phyloP scores from a whole-genome alignment of 2,888 invertebrate species.

The Pyrrhia umbra region DNA sequence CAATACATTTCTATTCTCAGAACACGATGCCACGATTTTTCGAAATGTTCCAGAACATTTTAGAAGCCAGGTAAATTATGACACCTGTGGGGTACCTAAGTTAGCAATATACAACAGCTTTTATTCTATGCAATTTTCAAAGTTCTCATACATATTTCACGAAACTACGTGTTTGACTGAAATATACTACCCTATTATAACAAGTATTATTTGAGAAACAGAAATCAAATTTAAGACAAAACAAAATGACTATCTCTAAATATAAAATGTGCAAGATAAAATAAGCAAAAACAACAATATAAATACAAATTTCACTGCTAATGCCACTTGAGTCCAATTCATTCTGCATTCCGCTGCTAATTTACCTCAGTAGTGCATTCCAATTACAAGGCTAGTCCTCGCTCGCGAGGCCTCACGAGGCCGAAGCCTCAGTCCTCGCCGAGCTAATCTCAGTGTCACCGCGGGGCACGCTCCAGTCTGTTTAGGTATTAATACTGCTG shows the following conservation, averaged over 20 bases:
- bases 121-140: constrained; percentile 34
- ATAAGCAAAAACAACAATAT: not conserved
- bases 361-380: constrained; percentile 39
- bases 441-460: constrained; percentile 72
- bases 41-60: constrained; percentile 20
- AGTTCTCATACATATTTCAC: constrained; percentile 26
- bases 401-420: constrained; percentile 38
- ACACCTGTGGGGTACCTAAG: constrained; percentile 22
- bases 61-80: constrained; percentile 28
- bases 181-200: constrained; percentile 4
- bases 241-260: not conserved
- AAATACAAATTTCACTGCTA: constrained; percentile 1
- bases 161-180: constrained; percentile 2
- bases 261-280: not conserved
- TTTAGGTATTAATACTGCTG: constrained; percentile 68
- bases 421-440: constrained; percentile 31
- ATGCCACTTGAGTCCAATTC: constrained; percentile 27
- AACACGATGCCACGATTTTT: constrained; percentile 7
- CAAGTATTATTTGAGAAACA: constrained; percentile 5
- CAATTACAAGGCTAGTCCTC: constrained; percentile 41
- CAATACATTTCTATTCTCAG: not conserved
- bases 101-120: constrained; percentile 45
- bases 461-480: constrained; percentile 64
- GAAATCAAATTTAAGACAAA: constrained; percentile 2
- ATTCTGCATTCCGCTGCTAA: constrained; percentile 38